These are phyloP conservation scores for Gortyna flavago DNA, from an alignment of 2,888 invertebrate genomes.

Conservation along the genomic window DNA sequence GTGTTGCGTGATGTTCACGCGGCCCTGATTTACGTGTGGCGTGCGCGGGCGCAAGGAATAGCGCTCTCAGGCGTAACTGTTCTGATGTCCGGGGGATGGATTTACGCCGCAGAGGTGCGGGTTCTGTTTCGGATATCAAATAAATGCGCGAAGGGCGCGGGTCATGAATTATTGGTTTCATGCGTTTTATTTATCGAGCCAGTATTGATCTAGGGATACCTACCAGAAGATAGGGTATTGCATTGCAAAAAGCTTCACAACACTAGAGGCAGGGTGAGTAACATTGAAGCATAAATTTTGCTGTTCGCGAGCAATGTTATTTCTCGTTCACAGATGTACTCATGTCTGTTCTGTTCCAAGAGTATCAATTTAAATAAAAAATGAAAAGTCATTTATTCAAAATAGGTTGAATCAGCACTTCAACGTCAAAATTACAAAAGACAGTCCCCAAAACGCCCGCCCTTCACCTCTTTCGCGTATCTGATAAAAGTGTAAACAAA, in stretches of 20 bases:
- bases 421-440: no score
- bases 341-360: not conserved
- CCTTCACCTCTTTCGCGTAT: not conserved
- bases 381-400: no score
- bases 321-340: not conserved
- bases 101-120: conserved; percentile 51
- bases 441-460: no score
- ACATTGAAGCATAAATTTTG: not conserved
- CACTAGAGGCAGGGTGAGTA: no score
- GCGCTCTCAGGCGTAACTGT: conserved; percentile 68
- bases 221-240: not conserved
- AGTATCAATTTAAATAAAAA: not conserved
- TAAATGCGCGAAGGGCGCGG: conserved; percentile 48
- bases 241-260: not conserved
- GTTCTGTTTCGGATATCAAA: conserved; percentile 52
- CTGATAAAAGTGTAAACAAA: not conserved
- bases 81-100: conserved; percentile 61
- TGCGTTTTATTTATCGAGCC: conserved; percentile 43
- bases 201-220: conserved; percentile 14
- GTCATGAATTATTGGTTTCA: conserved; percentile 43
- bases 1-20: conserved; percentile 68
- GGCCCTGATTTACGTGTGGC: conserved; percentile 71
- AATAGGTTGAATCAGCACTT: no score
- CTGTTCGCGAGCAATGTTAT: not conserved
- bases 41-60: conserved; percentile 67